Conservation (phyloP, 2,797 vertebrate species). For the Acipenser transmontanus region DNA sequence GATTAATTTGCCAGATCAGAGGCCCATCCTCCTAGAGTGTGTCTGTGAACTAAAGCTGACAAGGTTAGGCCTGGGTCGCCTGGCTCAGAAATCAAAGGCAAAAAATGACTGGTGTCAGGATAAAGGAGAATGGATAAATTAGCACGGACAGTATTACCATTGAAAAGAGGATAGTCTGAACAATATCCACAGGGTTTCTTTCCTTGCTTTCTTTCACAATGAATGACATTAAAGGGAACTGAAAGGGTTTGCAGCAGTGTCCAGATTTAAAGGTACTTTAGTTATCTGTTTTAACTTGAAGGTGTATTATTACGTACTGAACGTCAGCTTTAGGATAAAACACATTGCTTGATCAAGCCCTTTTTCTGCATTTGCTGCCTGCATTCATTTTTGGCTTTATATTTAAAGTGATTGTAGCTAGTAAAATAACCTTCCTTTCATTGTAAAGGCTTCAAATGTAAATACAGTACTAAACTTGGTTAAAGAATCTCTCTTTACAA, state of each 20-base stretch:
- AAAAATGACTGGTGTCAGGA: conserved; percentile 21
- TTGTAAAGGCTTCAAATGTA: too few species aligned
- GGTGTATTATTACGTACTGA: not conserved
- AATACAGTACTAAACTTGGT: too few species aligned
- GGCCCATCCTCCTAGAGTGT: conserved; percentile 37
- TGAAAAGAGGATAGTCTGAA: conserved; percentile 37
- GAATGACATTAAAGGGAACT: conserved; percentile 14
- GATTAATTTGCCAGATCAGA: conserved; percentile 49
- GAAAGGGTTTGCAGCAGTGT: not conserved
- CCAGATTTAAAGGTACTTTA: not conserved
- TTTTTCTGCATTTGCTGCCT: too few species aligned
- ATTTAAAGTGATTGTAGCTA: too few species aligned
- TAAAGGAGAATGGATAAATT: conserved; percentile 38
- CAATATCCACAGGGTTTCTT: conserved; percentile 32
- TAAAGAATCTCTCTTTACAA: too few species aligned
- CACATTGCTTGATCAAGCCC: not conserved
- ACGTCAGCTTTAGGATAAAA: not conserved
- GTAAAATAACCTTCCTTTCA: too few species aligned
- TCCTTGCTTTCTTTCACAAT: conserved; percentile 36
- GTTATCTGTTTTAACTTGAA: not conserved
- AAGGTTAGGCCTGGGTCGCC: conserved; percentile 42
- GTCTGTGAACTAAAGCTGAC: conserved; percentile 37
- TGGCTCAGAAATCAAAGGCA: conserved; percentile 40
- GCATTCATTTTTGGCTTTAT: too few species aligned
- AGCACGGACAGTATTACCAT: conserved; percentile 41